Conservation (phyloP, 2,113 vertebrate genomes). For the Cephalopholis sonnerati region DNA sequence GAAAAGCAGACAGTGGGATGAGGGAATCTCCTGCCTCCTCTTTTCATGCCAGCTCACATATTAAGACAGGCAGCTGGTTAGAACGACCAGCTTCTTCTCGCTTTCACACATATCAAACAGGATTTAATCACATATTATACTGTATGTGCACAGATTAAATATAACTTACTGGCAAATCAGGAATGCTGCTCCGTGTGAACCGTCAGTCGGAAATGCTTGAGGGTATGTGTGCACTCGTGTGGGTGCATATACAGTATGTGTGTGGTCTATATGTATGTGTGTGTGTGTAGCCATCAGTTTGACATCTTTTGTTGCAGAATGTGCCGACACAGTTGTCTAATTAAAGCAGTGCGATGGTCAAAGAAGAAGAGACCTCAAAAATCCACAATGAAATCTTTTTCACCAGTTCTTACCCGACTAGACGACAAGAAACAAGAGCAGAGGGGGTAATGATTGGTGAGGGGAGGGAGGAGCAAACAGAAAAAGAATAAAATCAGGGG, state of each 20-base stretch:
- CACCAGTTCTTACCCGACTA: neutral
- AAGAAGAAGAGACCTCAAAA: neutral
- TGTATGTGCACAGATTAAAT: constrained; percentile 43
- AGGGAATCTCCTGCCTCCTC: constrained; percentile 53
- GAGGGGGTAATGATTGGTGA: neutral
- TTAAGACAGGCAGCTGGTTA: constrained; percentile 55
- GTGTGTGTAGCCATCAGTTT: constrained; percentile 9
- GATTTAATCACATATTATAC: constrained; percentile 55
- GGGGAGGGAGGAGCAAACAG: constrained; percentile 2
- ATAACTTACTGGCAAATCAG: constrained; percentile 26
- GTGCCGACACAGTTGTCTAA: neutral
- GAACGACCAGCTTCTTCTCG: constrained; percentile 41
- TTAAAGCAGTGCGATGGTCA: neutral
- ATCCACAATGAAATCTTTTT: neutral
- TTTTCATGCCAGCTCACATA: constrained; percentile 45
- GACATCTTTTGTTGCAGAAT: neutral
- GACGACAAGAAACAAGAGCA: constrained; percentile 3
- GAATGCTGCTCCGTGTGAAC: constrained; percentile 29
- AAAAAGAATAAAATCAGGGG: neutral
- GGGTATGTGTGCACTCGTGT: neutral
- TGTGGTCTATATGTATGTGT: neutral
- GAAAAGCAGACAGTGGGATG: constrained; percentile 48
- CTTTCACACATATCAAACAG: constrained; percentile 45
- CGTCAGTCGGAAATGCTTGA: neutral
- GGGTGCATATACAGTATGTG: neutral